These are phyloP conservation scores for Bombus soroeensis DNA, from an alignment of 1,140 invertebrate genomes.

Conservation along the genomic window DNA sequence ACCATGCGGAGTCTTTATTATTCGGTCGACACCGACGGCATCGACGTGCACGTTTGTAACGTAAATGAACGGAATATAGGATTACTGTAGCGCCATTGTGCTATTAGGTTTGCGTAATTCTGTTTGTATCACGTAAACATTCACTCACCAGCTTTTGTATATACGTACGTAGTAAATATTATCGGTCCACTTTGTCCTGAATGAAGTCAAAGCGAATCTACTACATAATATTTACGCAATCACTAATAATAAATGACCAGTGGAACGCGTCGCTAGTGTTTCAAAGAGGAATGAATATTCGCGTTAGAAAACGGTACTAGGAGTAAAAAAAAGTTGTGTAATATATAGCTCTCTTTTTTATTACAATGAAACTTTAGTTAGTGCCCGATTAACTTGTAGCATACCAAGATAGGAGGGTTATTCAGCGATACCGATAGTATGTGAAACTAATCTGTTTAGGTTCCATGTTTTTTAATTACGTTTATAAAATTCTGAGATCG, in stretches of 20 bases:
- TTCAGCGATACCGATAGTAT: neutral
- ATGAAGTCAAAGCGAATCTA: constrained; percentile 1
- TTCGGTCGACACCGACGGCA: constrained; percentile 17
- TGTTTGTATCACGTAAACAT: neutral
- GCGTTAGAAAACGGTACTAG: neutral
- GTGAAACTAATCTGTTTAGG: no score
- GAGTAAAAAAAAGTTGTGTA: no score
- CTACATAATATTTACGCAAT: neutral
- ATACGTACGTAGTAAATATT: constrained; percentile 5
- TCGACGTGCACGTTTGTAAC: constrained; percentile 55
- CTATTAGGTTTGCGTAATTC: constrained; percentile 43
- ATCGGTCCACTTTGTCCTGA: constrained; percentile 17
- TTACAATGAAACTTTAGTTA: neutral
- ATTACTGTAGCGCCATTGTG: constrained; percentile 52
- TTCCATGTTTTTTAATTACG: no score
- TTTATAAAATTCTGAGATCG: neutral
- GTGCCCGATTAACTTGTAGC: no score
- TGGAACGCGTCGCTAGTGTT: neutral
- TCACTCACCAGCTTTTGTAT: neutral
- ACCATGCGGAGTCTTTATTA: constrained; percentile 25
- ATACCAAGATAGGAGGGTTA: neutral
- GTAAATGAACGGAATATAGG: constrained; percentile 54
- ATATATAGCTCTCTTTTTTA: no score
- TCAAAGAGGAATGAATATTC: no score
- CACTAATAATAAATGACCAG: neutral